These are phyloP conservation scores for Bedellia somnulentella DNA, from an alignment of 2,888 invertebrate genomes.

Conservation along the genomic window DNA sequence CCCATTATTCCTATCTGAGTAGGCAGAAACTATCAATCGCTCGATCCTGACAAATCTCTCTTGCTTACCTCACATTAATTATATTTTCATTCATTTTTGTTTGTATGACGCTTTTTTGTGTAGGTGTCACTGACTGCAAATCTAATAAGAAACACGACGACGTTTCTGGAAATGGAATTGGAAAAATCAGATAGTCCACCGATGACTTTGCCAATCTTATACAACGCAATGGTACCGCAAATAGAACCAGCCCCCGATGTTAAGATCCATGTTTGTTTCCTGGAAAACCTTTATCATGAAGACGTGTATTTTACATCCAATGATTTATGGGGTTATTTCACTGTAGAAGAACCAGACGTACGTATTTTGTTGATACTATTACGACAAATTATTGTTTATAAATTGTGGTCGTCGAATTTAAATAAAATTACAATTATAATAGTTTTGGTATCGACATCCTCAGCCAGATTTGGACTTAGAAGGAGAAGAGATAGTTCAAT, in stretches of 20 bases:
- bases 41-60: not conserved
- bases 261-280: constrained; percentile 58
- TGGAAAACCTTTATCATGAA: constrained; percentile 54
- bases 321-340: constrained; percentile 50
- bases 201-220: constrained; percentile 50
- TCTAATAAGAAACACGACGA: constrained; percentile 39
- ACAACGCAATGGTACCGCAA: constrained; percentile 48
- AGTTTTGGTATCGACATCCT: too few relatives aligned
- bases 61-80: not conserved
- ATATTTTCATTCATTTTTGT: not conserved
- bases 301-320: constrained; percentile 47
- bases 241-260: constrained; percentile 52
- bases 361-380: too few relatives aligned
- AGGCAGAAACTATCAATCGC: not conserved
- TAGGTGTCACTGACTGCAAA: constrained; percentile 62
- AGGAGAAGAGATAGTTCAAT: too few relatives aligned
- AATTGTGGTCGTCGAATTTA: too few relatives aligned
- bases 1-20: not conserved
- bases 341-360: constrained; percentile 31
- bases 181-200: constrained; percentile 61
- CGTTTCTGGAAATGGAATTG: constrained; percentile 51
- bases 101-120: constrained; percentile 8
- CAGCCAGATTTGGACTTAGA: too few relatives aligned
- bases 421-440: too few relatives aligned
- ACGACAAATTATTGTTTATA: too few relatives aligned